Evolutionary conservation across 2,113 vertebrate species (phyloP).

Genomic region (Lethenteron camtschaticum): DNA sequence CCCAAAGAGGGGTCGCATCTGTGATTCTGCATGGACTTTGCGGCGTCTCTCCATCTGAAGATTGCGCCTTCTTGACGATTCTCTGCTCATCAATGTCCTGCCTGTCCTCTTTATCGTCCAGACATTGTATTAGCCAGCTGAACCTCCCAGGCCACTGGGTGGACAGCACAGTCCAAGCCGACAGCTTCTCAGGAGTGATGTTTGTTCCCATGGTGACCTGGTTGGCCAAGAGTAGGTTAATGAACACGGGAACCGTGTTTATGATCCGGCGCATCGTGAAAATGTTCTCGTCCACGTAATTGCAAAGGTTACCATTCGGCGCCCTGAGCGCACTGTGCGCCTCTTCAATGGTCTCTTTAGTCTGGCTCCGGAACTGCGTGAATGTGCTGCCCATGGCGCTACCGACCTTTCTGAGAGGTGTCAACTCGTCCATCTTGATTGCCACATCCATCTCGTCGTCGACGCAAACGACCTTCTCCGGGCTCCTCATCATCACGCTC

Average conservation of each 20-base stretch:
- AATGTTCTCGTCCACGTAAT: conserved; percentile 35
- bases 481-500: too few relatives aligned
- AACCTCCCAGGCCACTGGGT: conserved; percentile 68
- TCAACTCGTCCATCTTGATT: too few relatives aligned
- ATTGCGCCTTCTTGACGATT: accelerated
- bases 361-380: neutral
- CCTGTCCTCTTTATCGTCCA: conserved; percentile 39
- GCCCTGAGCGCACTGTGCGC: conserved; percentile 9
- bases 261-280: conserved; percentile 50
- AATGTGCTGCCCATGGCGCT: neutral
- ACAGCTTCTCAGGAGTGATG: conserved; percentile 19
- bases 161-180: conserved; percentile 58
- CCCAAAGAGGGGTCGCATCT: conserved; percentile 27
- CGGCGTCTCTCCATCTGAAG: neutral
- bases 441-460: too few relatives aligned
- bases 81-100: neutral
- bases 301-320: conserved; percentile 13
- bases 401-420: too few relatives aligned
- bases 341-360: neutral
- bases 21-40: neutral
- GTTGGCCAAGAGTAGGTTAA: conserved; percentile 30
- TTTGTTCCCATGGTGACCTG: conserved; percentile 13
- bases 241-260: conserved; percentile 49
- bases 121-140: conserved; percentile 61
- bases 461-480: too few relatives aligned